phyloP scores from a whole-genome alignment of 1,140 invertebrate genomes.

The Ctenoplectra terminalis region DNA sequence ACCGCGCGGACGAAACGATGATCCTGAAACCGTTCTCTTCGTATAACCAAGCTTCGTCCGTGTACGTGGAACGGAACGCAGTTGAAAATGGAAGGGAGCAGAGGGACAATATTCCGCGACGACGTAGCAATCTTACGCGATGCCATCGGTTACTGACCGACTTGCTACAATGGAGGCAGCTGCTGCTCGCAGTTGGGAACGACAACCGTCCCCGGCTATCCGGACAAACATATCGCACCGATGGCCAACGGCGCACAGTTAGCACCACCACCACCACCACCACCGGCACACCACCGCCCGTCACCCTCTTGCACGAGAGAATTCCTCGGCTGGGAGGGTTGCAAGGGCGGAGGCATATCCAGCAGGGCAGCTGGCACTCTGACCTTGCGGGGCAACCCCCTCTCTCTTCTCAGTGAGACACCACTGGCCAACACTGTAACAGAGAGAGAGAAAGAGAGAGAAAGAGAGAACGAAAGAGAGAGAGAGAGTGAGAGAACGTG shows the following conservation, averaged over 20 bases:
- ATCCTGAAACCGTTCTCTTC: too few relatives aligned
- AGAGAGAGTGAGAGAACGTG: too few relatives aligned
- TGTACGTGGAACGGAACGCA: too few relatives aligned
- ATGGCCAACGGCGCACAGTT: constrained; percentile 31
- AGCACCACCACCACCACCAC: constrained; percentile 20
- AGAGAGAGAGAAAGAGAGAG: constrained; percentile 76
- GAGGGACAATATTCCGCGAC: not conserved
- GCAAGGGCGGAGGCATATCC: constrained; percentile 69
- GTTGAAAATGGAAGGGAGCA: too few relatives aligned
- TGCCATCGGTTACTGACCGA: constrained; percentile 89
- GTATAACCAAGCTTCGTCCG: too few relatives aligned
- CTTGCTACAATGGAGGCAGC: constrained; percentile 87
- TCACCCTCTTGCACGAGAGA: constrained; percentile 60
- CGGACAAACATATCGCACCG: constrained; percentile 71
- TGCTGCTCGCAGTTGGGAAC: constrained; percentile 76
- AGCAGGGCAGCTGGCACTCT: constrained; percentile 73
- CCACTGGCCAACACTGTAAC: constrained; percentile 80
- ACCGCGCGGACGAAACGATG: too few relatives aligned
- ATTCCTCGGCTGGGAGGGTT: constrained; percentile 65
- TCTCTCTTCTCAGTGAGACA: constrained; percentile 80
- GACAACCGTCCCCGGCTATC: constrained; percentile 66
- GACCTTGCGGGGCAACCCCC: constrained; percentile 73
- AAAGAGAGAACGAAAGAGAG: constrained; percentile 62
- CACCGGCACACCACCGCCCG: constrained; percentile 39
- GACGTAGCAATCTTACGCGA: constrained; percentile 85